These are phyloP conservation scores for Otocyon megalotis DNA, from an alignment of 2,113 vertebrate species.

Conservation along the genomic window DNA sequence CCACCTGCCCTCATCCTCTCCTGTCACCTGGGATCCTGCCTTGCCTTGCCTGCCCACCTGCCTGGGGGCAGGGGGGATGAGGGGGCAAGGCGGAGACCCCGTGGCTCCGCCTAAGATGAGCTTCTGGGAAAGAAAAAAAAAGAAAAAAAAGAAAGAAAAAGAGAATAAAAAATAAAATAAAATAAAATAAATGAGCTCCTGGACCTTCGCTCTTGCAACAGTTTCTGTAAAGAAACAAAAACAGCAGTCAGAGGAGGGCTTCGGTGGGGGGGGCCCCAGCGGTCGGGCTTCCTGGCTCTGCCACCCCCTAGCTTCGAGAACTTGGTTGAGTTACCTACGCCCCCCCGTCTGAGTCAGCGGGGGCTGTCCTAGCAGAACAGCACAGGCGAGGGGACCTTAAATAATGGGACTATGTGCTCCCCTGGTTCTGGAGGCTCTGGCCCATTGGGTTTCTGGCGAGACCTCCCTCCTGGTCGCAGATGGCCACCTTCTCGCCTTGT, in stretches of 20 bases:
- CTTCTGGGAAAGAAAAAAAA: neutral
- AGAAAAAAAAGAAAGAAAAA: too few species aligned
- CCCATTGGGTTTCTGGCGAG: accelerated
- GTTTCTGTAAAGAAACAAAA: neutral
- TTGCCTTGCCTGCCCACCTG: accelerated
- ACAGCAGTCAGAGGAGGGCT: too few species aligned
- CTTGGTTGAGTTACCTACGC: accelerated
- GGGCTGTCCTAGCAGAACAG: neutral
- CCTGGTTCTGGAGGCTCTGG: neutral
- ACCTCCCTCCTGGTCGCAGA: neutral
- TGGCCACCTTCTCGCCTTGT: accelerated
- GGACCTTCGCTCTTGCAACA: neutral
- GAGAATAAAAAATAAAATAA: too few species aligned
- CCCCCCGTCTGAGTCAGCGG: neutral
- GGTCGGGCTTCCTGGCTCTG: neutral
- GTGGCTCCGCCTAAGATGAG: neutral
- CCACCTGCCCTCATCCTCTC: neutral
- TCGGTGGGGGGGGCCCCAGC: too few species aligned
- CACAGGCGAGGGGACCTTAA: accelerated
- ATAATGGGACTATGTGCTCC: neutral
- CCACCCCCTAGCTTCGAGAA: neutral
- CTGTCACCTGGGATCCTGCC: neutral
- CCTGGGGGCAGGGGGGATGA: too few species aligned
- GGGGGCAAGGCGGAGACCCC: neutral
- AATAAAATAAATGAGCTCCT: neutral